phyloP scores from a whole-genome alignment of 2,113 vertebrate genomes.

The Phodopus roborovskii region DNA sequence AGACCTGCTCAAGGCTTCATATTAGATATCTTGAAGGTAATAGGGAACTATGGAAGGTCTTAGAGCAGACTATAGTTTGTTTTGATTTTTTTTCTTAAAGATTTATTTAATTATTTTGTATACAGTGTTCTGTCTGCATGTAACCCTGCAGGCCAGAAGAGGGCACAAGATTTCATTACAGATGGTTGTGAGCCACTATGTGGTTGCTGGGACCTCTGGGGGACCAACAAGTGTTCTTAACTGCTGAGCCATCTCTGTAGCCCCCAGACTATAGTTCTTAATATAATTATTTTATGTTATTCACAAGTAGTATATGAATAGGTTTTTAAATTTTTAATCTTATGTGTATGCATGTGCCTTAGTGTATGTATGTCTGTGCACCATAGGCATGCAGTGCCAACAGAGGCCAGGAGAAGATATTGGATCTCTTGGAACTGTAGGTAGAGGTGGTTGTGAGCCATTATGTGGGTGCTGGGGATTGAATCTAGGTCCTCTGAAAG shows the following conservation, averaged over 20 bases:
- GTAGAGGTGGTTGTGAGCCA: background rate
- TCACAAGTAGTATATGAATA: background rate
- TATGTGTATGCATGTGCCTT: background rate
- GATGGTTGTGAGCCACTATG: no score
- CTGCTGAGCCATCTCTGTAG: no score
- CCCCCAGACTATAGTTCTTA: background rate
- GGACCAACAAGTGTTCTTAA: no score
- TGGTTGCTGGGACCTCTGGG: no score
- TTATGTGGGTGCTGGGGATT: background rate
- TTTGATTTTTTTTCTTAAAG: no score
- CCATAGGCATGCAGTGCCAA: background rate
- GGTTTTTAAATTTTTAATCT: background rate
- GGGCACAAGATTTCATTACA: no score
- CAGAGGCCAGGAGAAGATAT: background rate
- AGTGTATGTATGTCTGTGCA: background rate
- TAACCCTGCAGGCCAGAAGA: no score
- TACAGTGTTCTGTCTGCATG: no score
- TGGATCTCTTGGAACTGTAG: background rate
- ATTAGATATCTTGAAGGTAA: background rate
- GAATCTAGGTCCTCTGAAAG: background rate
- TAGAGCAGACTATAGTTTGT: background rate
- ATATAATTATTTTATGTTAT: constrained; percentile 12
- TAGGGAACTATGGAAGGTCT: background rate
- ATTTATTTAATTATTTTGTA: no score
- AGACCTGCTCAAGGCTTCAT: background rate